Evolutionary conservation across 2,113 vertebrate species (phyloP).

Genomic region (Sciurus niger): DNA sequence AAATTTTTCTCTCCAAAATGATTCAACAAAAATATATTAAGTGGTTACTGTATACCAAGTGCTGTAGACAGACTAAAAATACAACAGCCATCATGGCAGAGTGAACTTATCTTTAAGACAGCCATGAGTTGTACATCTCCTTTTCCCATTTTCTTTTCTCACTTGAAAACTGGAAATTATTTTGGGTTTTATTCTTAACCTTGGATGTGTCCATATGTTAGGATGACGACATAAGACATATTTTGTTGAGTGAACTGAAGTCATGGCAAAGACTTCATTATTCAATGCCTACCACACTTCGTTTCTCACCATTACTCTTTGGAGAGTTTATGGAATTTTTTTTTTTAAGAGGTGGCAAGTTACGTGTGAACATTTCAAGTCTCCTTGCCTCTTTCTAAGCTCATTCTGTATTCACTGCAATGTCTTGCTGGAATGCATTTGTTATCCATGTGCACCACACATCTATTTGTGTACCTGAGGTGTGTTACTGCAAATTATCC

Average conservation of each 20-base stretch:
- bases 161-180: conserved; percentile 58
- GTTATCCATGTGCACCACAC: conserved; percentile 65
- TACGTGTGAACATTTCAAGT: conserved; percentile 78
- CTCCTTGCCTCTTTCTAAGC: conserved; percentile 47
- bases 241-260: conserved; percentile 51
- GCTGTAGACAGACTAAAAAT: background rate
- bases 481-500: conserved; percentile 76
- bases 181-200: conserved; percentile 12
- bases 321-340: conserved; percentile 54
- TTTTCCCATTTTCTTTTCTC: background rate
- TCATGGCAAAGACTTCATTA: background rate
- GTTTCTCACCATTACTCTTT: conserved; percentile 71
- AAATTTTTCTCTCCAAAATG: background rate
- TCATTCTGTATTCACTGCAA: conserved; percentile 80
- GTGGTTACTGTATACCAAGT: background rate
- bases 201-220: conserved; percentile 48
- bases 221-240: conserved; percentile 66
- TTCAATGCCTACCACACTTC: conserved; percentile 63
- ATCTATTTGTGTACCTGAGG: conserved; percentile 80
- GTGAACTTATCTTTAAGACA: background rate
- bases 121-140: background rate
- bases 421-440: conserved; percentile 74
- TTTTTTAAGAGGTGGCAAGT: conserved; percentile 64
- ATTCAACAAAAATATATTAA: conserved; percentile 34
- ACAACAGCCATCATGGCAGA: background rate